phyloP scores from a whole-genome alignment of 2,113 vertebrate species.

The Scortum barcoo region DNA sequence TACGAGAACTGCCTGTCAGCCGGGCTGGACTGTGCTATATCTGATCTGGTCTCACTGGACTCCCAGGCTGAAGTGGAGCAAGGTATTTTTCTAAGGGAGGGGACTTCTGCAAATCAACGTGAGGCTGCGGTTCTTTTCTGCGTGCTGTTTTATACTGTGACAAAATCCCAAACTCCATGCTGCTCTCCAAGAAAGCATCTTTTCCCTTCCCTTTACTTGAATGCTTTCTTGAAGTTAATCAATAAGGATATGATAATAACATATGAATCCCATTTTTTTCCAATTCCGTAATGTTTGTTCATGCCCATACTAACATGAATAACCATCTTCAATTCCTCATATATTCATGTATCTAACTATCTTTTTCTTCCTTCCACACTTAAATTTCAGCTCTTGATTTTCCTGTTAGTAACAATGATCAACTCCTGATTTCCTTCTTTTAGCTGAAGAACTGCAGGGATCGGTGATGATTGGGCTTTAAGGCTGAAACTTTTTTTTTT shows the following conservation, averaged over 20 bases:
- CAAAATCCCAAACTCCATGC: constrained; percentile 20
- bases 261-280: constrained; percentile 26
- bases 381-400: constrained; percentile 21
- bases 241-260: constrained; percentile 5
- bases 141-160: constrained; percentile 29
- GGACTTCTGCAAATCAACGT: constrained; percentile 18
- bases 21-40: constrained; percentile 78
- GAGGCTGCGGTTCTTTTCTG: constrained; percentile 47
- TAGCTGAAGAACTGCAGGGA: constrained; percentile 64
- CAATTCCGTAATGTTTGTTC: constrained; percentile 31
- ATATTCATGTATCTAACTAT: constrained; percentile 31
- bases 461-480: constrained; percentile 46
- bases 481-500: constrained; percentile 22
- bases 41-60: constrained; percentile 83
- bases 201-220: constrained; percentile 7
- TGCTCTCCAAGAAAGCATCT: constrained; percentile 32
- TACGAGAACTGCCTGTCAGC: constrained; percentile 63
- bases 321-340: constrained; percentile 29
- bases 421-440: constrained; percentile 42
- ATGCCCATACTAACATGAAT: constrained; percentile 51
- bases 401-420: constrained; percentile 26
- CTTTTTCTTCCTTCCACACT: constrained; percentile 21
- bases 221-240: constrained; percentile 19
- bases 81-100: constrained; percentile 86
- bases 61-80: constrained; percentile 87